Base-by-base conservation (phyloP, 2,888 invertebrate genomes). In the Thera obeliscata region DNA sequence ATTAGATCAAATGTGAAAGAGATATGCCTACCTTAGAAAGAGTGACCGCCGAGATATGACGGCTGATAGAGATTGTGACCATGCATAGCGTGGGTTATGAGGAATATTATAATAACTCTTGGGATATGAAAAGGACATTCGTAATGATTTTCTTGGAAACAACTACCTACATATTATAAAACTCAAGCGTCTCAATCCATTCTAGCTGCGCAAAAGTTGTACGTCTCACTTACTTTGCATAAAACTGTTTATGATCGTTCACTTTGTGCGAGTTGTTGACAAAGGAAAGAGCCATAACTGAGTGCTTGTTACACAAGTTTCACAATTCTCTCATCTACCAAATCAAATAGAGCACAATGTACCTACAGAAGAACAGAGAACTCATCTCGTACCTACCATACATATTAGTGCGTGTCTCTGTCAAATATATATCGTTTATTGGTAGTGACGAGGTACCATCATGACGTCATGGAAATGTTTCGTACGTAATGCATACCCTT, bases 221-320 rank as follows among this genome's bases (percentile, higher is more conserved):
- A 50, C 38, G 56, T 54, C 59, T 55, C 46, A 62, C 62, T 49
- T 55, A 62, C 67, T 62, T 58, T 66, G 58, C 41, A 52, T 46
- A 22, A 50, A 22, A 52, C 43, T 38, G 58, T 64, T 64, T 58
- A 54, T 59, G 64, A 54, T 35, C 50, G 46, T 9, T 38, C 22
- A 43, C 36, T 62, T 67, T 60, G 63, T 69, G 58, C 6, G 38
- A 66, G 52, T 58, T 57, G 61, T 66, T 66, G 60, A 66, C 66
- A 66, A 62, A 66, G 58, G 46, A 56, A 56, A 43, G n/a, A 57
- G 56, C 61, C 22, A 61, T 61, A 43, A 43, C 50, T 11, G 57
- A 55, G 43, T 56, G 56, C 46, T 9, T 50, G 12, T 46, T 55
- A 61, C 46, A 12, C 60, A 49, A 52, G 43, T 38, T 56, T 56